Base-by-base conservation (phyloP, 37 sponge, comb jelly and placozoan genomes). In the Eunapius fragilis region DNA sequence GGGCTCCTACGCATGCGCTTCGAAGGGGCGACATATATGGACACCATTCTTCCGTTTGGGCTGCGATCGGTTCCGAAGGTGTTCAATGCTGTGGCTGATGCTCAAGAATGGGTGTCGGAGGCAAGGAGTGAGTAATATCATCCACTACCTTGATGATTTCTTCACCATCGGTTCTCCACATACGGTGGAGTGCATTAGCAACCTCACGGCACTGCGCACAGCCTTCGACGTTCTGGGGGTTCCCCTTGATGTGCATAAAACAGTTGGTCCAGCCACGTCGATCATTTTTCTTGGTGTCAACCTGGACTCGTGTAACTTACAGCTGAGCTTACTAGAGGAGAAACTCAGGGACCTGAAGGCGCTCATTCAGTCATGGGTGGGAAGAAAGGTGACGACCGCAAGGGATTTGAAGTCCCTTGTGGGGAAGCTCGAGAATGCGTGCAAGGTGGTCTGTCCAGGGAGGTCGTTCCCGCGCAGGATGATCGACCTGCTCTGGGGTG, bases 141-240 rank as follows among this genome's bases (percentile, higher is more conserved):
- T 25, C 31, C 87, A 86, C 48, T 86, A 86, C 87, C 80, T 86
- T 11, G 87, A 86, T 74, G 80, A 86, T 74, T 85, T 72, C 47
- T 41, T 83, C 74, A 71, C 73, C 23, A 24, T 83, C 27, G 47
- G 84, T 26, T 13, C 70, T 19, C 85, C 85, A 75, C 69, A 33
- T 27, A 25, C 58, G 37, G 76, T 34, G 68, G n/a, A 76, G 25
- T 85, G 85, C 25, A 67, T 69, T 13, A 24, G 25, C 35, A 50
- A 75, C 33, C 76, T 48, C 3, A 24, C 33, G 37, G 49, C 31
- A 26, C n/a, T 76, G 22, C 30, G 27, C 24, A 69, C 27, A 22
- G 4, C 25, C 2, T 86, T 71, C 75, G 30, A 31, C 33, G 58
- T 31, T 24, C 34, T 80, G 33, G 72, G 87, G 34, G 25, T 80